Evolutionary conservation across 2,888 invertebrate genomes (phyloP).

Genomic region (Xanthorhoe spadicearia): DNA sequence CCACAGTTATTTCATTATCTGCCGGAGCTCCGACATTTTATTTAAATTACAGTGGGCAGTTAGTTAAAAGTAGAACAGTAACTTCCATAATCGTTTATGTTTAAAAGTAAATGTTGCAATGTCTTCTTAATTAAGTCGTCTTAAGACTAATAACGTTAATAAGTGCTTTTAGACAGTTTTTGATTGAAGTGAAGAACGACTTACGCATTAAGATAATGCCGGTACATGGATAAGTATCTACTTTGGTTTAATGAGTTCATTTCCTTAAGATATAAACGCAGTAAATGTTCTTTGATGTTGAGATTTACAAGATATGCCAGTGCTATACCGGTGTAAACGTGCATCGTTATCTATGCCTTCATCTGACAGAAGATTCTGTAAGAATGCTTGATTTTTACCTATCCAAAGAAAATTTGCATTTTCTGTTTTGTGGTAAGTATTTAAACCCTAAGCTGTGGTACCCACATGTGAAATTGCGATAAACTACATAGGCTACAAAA

Average conservation of each 20-base stretch:
- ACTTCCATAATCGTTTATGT: slow-evolving; percentile 42
- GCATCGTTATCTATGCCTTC: slow-evolving; percentile 8
- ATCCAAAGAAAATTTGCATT: too few species aligned
- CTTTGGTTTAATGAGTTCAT: slow-evolving; percentile 35
- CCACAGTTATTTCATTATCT: slow-evolving; percentile 13
- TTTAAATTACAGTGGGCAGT: slow-evolving; percentile 60
- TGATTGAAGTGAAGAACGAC: slow-evolving; percentile 34
- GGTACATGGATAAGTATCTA: slow-evolving; percentile 32
- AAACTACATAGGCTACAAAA: too few species aligned
- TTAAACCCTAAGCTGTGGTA: too few species aligned
- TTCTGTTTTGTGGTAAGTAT: too few species aligned
- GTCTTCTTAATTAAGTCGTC: slow-evolving; percentile 44
- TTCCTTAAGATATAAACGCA: slow-evolving; percentile 28
- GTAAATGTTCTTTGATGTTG: slow-evolving; percentile 30
- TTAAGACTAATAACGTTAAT: slow-evolving; percentile 40
- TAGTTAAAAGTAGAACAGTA: slow-evolving; percentile 51
- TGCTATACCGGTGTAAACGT: slow-evolving; percentile 21
- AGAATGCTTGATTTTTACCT: background rate
- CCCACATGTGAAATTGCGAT: too few species aligned
- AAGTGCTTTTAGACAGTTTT: slow-evolving; percentile 40
- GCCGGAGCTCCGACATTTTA: slow-evolving; percentile 50
- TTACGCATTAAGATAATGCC: slow-evolving; percentile 25
- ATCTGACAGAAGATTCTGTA: background rate
- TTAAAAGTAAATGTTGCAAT: slow-evolving; percentile 44
- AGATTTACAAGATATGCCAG: slow-evolving; percentile 28